phyloP scores from a whole-genome alignment of 2,888 invertebrate genomes.

The Trachelus troglodyta region DNA sequence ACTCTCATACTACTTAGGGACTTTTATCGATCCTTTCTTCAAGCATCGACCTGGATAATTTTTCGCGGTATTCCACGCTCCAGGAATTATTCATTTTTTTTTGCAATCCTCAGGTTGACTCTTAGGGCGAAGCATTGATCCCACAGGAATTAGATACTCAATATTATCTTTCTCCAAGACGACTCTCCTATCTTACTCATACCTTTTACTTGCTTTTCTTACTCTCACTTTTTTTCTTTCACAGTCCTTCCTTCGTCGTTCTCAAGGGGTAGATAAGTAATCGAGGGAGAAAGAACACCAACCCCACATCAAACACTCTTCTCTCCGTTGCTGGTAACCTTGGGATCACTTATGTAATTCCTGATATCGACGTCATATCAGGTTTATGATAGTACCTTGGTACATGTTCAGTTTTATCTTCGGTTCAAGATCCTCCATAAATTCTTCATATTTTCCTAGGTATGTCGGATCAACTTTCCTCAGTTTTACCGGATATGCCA shows the following conservation, averaged over 20 bases:
- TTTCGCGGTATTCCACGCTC: not conserved
- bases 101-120: not conserved
- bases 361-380: not conserved
- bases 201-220: not conserved
- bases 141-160: not conserved
- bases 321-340: not conserved
- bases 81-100: not conserved
- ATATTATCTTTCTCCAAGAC: not conserved
- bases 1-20: not conserved
- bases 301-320: not conserved
- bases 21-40: not conserved
- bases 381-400: not conserved
- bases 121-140: not conserved
- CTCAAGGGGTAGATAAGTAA: not conserved
- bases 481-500: not conserved
- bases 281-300: not conserved
- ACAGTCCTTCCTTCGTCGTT: not conserved
- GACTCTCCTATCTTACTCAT: not conserved
- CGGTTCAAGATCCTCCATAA: not conserved
- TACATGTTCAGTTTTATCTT: not conserved
- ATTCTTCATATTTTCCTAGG: not conserved
- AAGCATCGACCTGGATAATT: not conserved
- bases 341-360: not conserved
- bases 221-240: not conserved
- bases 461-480: not conserved